These are phyloP conservation scores for Crambe crambe DNA, from an alignment of 37 sponge, comb jelly and placozoan species.

Conservation along the genomic window DNA sequence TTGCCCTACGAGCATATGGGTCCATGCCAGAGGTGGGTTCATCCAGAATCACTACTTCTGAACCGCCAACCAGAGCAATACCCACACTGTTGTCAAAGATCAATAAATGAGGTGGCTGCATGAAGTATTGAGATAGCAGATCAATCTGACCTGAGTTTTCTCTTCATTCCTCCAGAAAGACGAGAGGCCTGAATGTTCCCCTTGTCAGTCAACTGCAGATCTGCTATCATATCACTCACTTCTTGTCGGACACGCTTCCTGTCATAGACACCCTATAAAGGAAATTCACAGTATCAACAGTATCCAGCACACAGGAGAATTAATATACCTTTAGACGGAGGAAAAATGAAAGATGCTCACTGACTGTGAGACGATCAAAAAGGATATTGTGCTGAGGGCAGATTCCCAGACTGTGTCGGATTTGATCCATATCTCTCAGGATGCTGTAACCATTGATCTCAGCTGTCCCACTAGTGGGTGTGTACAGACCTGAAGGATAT, in stretches of 20 bases:
- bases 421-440: slow-evolving; percentile 73
- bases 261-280: slow-evolving; percentile 35
- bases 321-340: slow-evolving; percentile 89
- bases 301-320: no score
- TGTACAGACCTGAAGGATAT: slow-evolving; percentile 32
- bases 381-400: slow-evolving; percentile 97
- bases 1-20: slow-evolving; percentile 94
- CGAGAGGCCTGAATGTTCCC: slow-evolving; percentile 46
- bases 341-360: slow-evolving; percentile 91
- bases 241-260: slow-evolving; percentile 41
- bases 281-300: background rate
- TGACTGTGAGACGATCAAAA: slow-evolving; percentile 94
- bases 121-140: background rate
- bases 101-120: background rate
- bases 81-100: slow-evolving; percentile 23
- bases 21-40: slow-evolving; percentile 99
- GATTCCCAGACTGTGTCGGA: slow-evolving; percentile 86
- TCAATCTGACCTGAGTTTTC: slow-evolving; percentile 80
- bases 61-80: slow-evolving; percentile 60
- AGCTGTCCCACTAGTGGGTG: slow-evolving; percentile 66
- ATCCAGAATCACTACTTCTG: slow-evolving; percentile 91
- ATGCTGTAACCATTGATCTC: slow-evolving; percentile 81
- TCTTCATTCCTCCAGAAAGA: slow-evolving; percentile 97
- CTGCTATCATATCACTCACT: slow-evolving; percentile 66
- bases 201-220: slow-evolving; percentile 83